Evolutionary conservation across 2,797 vertebrate species (phyloP).

Genomic region (Sebastes taczanowskii): DNA sequence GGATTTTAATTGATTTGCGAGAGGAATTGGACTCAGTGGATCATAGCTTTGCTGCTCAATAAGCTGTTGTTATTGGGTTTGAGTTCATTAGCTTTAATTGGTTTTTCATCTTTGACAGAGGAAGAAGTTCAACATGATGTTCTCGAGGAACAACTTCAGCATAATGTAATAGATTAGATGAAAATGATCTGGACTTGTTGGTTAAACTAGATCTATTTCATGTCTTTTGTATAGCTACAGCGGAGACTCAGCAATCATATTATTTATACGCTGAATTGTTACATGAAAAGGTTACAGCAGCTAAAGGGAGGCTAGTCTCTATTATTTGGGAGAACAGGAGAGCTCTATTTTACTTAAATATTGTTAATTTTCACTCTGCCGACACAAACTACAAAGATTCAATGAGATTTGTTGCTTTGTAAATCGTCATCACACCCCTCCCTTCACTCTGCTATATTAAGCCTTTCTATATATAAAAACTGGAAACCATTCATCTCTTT

Average conservation of each 20-base stretch:
- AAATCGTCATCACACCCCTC: not conserved
- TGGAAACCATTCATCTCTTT: not conserved
- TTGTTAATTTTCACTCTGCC: not conserved
- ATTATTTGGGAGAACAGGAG: not conserved
- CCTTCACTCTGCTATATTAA: not conserved
- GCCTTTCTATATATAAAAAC: not conserved
- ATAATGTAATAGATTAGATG: not conserved
- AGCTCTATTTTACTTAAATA: not conserved
- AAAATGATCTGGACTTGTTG: not conserved
- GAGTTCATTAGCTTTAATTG: conserved; percentile 15
- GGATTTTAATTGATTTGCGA: conserved; percentile 11
- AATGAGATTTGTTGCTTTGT: not conserved
- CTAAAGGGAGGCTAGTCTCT: not conserved
- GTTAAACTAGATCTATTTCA: not conserved
- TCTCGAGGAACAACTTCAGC: not conserved
- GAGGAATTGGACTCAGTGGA: conserved; percentile 3
- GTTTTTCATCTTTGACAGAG: conserved; percentile 1
- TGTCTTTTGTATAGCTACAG: not conserved
- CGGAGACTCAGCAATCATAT: not conserved
- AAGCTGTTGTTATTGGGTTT: conserved; percentile 11
- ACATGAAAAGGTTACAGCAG: not conserved
- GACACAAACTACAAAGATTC: not conserved
- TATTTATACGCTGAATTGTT: not conserved
- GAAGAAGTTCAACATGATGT: not conserved
- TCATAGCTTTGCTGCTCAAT: not conserved